A percentile compares a stretch with the other conserved stretches of the same genome.
These are phyloP conservation scores for Hiodon tergisus DNA, from an alignment of 2,113 vertebrate species.

Conservation along the genomic window DNA sequence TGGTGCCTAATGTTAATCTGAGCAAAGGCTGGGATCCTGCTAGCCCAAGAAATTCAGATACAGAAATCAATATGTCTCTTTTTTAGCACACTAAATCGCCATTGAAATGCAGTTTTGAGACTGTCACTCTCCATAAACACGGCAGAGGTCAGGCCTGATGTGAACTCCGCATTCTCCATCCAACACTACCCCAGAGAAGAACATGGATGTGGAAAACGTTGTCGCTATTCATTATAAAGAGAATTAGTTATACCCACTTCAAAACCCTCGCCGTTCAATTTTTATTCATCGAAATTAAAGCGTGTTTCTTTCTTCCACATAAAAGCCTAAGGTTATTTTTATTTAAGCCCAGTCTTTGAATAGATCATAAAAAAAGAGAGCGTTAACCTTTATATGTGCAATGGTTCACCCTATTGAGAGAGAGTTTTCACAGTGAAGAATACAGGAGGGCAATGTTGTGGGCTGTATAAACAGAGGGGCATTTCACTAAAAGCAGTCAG, in stretches of 20 bases:
- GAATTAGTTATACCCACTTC: constrained; percentile 33
- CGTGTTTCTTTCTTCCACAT: background rate
- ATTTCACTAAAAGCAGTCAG: no score
- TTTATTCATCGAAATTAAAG: constrained; percentile 25
- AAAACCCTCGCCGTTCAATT: constrained; percentile 20
- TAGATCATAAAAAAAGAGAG: no score
- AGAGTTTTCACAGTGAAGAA: no score
- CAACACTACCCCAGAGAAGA: background rate
- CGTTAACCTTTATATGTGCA: no score
- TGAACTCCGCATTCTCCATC: background rate
- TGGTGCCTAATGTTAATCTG: constrained; percentile 42
- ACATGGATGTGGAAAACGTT: background rate
- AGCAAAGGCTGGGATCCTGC: constrained; percentile 32
- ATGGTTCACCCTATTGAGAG: no score
- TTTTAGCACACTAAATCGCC: constrained; percentile 26
- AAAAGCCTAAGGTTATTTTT: background rate
- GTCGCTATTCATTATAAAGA: constrained; percentile 8
- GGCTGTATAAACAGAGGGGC: no score
- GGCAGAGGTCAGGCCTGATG: constrained; percentile 9
- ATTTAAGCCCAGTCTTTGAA: no score
- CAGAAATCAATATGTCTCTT: constrained; percentile 39
- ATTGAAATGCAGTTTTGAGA: background rate
- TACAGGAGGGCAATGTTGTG: no score
- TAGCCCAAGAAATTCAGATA: constrained; percentile 31
- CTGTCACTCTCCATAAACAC: background rate